phyloP scores from a whole-genome alignment of 2,888 invertebrate species.

The Brachypterus glaber region DNA sequence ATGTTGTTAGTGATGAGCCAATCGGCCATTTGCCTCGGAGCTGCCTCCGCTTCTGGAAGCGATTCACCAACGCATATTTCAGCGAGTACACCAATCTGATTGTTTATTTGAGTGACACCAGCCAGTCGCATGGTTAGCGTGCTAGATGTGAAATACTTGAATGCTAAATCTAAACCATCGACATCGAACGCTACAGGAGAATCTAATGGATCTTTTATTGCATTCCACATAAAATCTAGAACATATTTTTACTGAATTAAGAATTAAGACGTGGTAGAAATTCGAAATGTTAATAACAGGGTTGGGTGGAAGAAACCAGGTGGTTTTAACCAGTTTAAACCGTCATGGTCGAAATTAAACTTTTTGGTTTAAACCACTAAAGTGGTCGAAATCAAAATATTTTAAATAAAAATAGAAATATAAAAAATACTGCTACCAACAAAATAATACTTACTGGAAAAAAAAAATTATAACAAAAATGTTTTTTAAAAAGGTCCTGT shows the following conservation, averaged over 20 bases:
- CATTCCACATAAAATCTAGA: slow-evolving; percentile 89
- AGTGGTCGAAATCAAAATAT: no score
- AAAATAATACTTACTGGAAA: no score
- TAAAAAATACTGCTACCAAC: no score
- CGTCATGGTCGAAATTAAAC: no score
- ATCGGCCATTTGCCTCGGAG: slow-evolving; percentile 73
- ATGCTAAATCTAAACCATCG: slow-evolving; percentile 85
- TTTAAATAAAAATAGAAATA: no score
- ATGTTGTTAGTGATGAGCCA: slow-evolving; percentile 87
- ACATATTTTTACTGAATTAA: slow-evolving; percentile 6
- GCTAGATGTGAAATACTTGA: slow-evolving; percentile 91
- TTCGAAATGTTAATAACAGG: no score
- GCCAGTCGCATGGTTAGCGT: slow-evolving; percentile 89
- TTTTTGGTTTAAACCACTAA: no score
- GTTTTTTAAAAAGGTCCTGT: no score
- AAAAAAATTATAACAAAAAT: no score
- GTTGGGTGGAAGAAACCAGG: no score
- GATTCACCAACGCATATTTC: slow-evolving; percentile 85
- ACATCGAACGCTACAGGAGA: slow-evolving; percentile 77
- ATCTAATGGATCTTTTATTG: slow-evolving; percentile 85
- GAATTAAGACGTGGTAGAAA: no score
- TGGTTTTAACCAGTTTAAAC: no score
- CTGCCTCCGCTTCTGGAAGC: slow-evolving; percentile 73
- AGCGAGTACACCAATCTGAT: slow-evolving; percentile 83
- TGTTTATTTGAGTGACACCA: slow-evolving; percentile 90